Base-by-base conservation (phyloP, 2,113 vertebrate species). In the Turdus rufiventris region DNA sequence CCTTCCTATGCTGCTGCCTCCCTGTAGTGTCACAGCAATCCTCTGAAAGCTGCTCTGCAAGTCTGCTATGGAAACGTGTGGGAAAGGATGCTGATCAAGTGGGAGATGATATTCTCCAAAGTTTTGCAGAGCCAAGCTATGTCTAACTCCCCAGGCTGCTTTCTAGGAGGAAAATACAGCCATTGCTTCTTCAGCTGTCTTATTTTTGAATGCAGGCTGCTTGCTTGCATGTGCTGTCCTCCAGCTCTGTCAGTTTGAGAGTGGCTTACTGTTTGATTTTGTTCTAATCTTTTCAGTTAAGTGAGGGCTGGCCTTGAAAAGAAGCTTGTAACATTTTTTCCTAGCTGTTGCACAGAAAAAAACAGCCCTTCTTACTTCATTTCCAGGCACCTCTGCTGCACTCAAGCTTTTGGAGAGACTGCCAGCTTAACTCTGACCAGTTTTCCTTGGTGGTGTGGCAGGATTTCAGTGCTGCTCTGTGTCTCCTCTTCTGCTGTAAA, bases 241-340 rank as follows among this genome's bases (percentile, higher is more conserved):
- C 73, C 40, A 85, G 80, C 74, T 91, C 51, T 91, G 48, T 79
- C 2, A 3, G 25, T 82, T 85, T 76, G 81, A 91, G 77, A 82
- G 71, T 65, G 65, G 23, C 89, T 95, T 67, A 47, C 57, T 87
- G 85, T 70, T 95, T 62, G 67, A 82, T 89, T 89, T 89, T 57
- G 51, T 65, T 77, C 78, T 89, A 66, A 93, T 88, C 63, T 88
- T 80, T 80, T 67, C 67, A 77, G 47, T 83, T 88, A 83, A 88
- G 86, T 62, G 63, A 84, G 19, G 31, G 18, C 71, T 76, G 34
- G 66, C 42, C 91, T 92, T 77, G 67, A 78, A 92, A 88, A 95
- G 48, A 36, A 92, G 79, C 73, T 81, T 71, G 72, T 81, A 63
- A 56, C 71, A 21, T 51, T 36, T 85, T 43, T 85, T 45, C 63